These are phyloP conservation scores for Temnothorax curvispinosus DNA, from an alignment of 1,140 invertebrate genomes.

Conservation along the genomic window DNA sequence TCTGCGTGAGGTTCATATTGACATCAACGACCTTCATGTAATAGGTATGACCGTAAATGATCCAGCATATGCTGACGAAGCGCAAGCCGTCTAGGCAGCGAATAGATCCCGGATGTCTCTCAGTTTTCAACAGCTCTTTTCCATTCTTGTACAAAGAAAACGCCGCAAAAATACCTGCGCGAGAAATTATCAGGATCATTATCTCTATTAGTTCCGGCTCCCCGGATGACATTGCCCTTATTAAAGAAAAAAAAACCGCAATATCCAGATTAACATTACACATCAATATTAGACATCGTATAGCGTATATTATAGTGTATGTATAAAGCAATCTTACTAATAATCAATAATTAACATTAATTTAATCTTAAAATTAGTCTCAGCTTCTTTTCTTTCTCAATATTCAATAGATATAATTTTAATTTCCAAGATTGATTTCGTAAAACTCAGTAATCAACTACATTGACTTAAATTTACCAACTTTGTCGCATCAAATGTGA, in stretches of 20 bases:
- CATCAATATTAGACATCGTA: no score
- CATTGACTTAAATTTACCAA: background rate
- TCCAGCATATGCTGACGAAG: constrained; percentile 86
- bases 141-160: constrained; percentile 86
- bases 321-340: no score
- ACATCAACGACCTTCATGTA: constrained; percentile 72
- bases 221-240: background rate
- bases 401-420: no score
- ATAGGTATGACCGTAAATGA: constrained; percentile 85
- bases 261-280: background rate
- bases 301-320: no score
- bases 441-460: background rate
- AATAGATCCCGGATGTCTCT: constrained; percentile 76
- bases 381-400: background rate
- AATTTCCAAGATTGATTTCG: background rate
- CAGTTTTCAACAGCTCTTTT: constrained; percentile 80
- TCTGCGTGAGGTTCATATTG: constrained; percentile 72
- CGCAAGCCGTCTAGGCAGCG: constrained; percentile 86
- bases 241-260: background rate
- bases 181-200: constrained; percentile 23
- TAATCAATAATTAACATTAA: background rate
- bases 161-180: constrained; percentile 62
- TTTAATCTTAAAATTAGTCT: background rate
- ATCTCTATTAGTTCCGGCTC: background rate
- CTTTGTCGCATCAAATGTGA: background rate